phyloP scores from a whole-genome alignment of 37 sponge, comb jelly and placozoan species.

The Mnemiopsis leidyi region DNA sequence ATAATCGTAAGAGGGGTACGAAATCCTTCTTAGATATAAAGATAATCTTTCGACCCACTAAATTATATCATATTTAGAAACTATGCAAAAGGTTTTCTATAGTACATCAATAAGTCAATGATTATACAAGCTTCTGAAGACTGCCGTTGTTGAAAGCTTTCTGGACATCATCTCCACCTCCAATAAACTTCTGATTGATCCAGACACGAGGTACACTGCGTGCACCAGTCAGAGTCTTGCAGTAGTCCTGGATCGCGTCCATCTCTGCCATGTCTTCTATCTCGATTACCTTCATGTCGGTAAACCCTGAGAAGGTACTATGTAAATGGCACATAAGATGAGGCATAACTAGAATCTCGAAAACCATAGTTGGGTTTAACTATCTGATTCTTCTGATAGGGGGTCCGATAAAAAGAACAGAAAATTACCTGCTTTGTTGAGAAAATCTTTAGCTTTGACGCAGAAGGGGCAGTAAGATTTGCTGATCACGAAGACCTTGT shows the following conservation, averaged over 20 bases:
- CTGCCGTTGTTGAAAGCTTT: constrained; percentile 1
- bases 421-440: constrained; percentile 22
- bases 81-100: no score
- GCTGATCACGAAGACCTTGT: constrained; percentile 60
- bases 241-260: constrained; percentile 41
- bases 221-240: constrained; percentile 1
- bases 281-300: not conserved
- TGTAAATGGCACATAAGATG: no score
- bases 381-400: no score
- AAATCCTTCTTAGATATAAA: not conserved
- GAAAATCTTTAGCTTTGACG: not conserved
- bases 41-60: no score
- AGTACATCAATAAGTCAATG: no score
- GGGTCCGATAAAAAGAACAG: no score
- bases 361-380: no score
- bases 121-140: not conserved
- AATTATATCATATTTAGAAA: no score
- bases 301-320: not conserved
- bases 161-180: constrained; percentile 32
- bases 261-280: not conserved
- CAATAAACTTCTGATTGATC: constrained; percentile 6
- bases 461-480: constrained; percentile 64
- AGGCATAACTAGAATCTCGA: no score
- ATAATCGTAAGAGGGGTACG: no score
- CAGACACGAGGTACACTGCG: constrained; percentile 24